Base-by-base conservation (phyloP, 2,888 invertebrate genomes). In the Plebejus melissa region DNA sequence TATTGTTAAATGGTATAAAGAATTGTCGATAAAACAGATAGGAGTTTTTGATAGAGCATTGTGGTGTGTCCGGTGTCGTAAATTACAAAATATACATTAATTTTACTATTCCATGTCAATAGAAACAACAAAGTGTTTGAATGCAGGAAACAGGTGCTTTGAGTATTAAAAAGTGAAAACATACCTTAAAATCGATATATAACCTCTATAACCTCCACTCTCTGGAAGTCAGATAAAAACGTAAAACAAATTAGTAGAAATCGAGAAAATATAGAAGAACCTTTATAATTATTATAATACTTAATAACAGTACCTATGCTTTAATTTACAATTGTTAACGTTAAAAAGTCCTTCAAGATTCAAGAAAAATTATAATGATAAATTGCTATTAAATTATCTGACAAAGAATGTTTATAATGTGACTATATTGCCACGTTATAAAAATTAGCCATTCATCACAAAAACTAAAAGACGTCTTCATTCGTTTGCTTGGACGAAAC, bases 21-120 rank as follows among this genome's bases (percentile, higher is more conserved):
- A 87, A 84, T 81, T 81, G 84, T 83, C 85, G 90, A 92, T 93
- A 91, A 88, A 91, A 88, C 87, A 88, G 89, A 91, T 91, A 91
- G 83, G 82, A 83, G 88, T n/a, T n/a, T n/a, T n/a, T n/a, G n/a
- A n/a, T n/a, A n/a, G n/a, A n/a, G n/a, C 11, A 72, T 54, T 50
- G 50, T 72, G 16, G 13, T 54, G 72, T 32, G 72, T 72, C 72
- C 72, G 72, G 72, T 54, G 13, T 46, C 72, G 72, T 54, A 72
- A 72, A 54, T 71, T 46, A 54, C 72, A 16, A 32, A 32, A 72
- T 13, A 71, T 13, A 54, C 72, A 72, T 72, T 72, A 72, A 72
- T 72, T 72, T 72, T 16, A 70, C n/a, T 32, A 54, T 32, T 72
- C 2, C 22, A 32, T 72, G 54, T 72, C 54, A 72, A 72, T 72